Evolutionary conservation across 2,888 invertebrate genomes (phyloP), one percentile per base, ranked within the genome.

Genomic region (Perizoma flavofasciatum): DNA sequence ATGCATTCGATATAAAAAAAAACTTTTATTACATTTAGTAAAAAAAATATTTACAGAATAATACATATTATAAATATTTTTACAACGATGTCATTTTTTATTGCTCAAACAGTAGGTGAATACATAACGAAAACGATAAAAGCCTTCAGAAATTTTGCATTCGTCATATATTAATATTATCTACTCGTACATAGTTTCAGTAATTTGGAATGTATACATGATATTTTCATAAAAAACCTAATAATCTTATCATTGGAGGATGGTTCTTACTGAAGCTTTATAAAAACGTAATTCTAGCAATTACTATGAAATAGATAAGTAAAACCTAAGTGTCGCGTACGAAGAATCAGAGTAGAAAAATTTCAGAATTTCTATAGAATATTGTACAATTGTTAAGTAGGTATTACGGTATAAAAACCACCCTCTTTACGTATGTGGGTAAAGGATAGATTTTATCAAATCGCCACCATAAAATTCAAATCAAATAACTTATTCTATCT

Each of bases 121-220:
- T 22, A 22, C 3, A 22, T 22, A 2, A 22, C 22, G 22, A 22
- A 22, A 22, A 22, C 22, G 1, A 22, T 22, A 22, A 22, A 2
- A 22, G 22, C 22, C 22, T 22, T 22, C 22, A 22, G 1, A 22
- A 22, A 22, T 22, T 22, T 22, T 22, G 22, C 22, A 22, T 43
- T 22, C 6, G 40, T 49, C 44, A 59, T 37, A 37, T 37, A 6
- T 37, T 37, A 49, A 48, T 48, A 49, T 44, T 39, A 60, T 22
- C 22, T 22, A 22, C 22, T 22, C 22, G 22, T 22, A 22, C 11
- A 50, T 63, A 61, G 39, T 56, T 49, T 59, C 59, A 59, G 49
- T 60, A 68, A 65, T 63, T 66, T 66, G 68, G 68, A 68, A 68
- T 68, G 68, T 67, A 59, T 62, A 56, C 8, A 55, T 61, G 49